These are phyloP conservation scores for Cydia pomonella DNA, from an alignment of 1,140 invertebrate species.

Conservation along the genomic window DNA sequence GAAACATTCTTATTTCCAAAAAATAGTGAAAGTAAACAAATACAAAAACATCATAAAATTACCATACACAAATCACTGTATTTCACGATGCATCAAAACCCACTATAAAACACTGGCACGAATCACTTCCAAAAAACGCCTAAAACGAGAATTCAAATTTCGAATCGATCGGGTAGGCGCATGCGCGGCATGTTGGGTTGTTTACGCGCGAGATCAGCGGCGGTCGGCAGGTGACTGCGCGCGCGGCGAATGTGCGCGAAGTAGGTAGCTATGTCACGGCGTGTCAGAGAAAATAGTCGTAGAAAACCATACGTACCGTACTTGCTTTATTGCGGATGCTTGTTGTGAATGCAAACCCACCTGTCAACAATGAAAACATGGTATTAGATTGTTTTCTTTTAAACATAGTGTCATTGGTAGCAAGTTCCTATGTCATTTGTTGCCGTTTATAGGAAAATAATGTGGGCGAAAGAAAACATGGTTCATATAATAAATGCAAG, in stretches of 20 bases:
- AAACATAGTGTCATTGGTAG: not conserved
- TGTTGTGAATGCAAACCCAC: slow-evolving; percentile 52
- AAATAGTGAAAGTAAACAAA: not conserved
- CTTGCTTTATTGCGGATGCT: slow-evolving; percentile 46
- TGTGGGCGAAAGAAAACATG: not conserved
- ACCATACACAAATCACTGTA: slow-evolving; percentile 29
- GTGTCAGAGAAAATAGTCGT: slow-evolving; percentile 57
- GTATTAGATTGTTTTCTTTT: slow-evolving; percentile 20
- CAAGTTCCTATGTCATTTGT: not conserved
- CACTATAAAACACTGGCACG: slow-evolving; percentile 43
- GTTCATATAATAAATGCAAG: not conserved
- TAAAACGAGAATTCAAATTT: slow-evolving; percentile 44
- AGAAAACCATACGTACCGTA: slow-evolving; percentile 52
- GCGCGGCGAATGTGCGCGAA: slow-evolving; percentile 35
- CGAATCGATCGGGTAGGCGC: slow-evolving; percentile 45
- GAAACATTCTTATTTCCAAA: not conserved
- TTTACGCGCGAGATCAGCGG: slow-evolving; percentile 42
- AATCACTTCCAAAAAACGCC: slow-evolving; percentile 40
- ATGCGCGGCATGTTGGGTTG: slow-evolving; percentile 36
- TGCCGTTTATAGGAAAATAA: not conserved
- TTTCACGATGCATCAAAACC: slow-evolving; percentile 39
- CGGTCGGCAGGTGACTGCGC: slow-evolving; percentile 55
- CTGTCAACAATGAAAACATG: slow-evolving; percentile 48
- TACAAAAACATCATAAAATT: slow-evolving; percentile 9
- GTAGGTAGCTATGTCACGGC: slow-evolving; percentile 64